Evolutionary conservation across 2,113 vertebrate genomes (phyloP), one percentile per base, ranked within the genome.

Genomic region (Apteryx mantelli): DNA sequence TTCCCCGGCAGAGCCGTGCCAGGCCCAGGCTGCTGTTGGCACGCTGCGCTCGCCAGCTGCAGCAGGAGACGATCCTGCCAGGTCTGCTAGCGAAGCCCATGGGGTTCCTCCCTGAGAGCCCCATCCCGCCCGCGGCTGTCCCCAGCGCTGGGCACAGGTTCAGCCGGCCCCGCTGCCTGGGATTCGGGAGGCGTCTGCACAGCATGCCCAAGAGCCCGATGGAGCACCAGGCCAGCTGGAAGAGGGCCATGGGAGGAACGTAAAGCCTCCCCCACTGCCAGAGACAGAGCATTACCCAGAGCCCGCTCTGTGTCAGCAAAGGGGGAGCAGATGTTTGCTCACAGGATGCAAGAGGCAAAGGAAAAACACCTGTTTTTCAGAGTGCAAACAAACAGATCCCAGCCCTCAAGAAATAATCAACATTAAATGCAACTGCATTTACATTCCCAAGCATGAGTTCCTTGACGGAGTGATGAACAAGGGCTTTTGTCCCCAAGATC

Each of bases 381-480:
- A 42, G 19, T 1, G 19, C 48, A 85, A 69, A 64, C 32, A 38
- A 92, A 14, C 4, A n/a, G 22, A 95, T 26, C 18, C 46, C 1
- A 3, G 34, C 15, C 42, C 88, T 90, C 68, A n/a, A 81, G 58
- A 78, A 94, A 87, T 18, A 65, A 82, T 25, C 48, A 58, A 1
- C 0, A 0, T 24, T 68, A 61, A 0, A 0, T 34, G 32, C n/a
- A 55, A 28, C 22, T 1, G 11, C 38, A 60, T 3, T 9, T 60
- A 92, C 4, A 8, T 32, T 71, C 69, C 88, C 8, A 1, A 44
- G n/a, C 76, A 82, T 0, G 1, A 93, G 76, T 79, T 74, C 60
- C 44, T 74, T 20, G 22, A 38, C 20, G 66, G 68, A 69, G 79
- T n/a, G 46, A 89, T 50, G 91, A 68, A 75, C 52, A 36, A 69